Base-by-base conservation (phyloP, 2,888 invertebrate genomes). In the Tiliacea aurago region DNA sequence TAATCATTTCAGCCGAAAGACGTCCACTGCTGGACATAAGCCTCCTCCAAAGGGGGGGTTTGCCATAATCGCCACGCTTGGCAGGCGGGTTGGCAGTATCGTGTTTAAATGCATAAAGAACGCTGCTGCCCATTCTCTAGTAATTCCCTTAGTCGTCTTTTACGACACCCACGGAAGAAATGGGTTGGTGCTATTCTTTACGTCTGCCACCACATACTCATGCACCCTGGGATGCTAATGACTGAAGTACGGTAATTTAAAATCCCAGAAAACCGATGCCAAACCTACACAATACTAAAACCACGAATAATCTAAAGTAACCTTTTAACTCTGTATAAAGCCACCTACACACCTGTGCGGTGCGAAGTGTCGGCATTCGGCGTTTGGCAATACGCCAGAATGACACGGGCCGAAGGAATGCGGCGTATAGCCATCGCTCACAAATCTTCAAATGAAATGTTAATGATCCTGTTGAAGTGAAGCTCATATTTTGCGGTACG, bases 381-480 rank as follows among this genome's bases (percentile, higher is more conserved):
- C 83, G 83, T 86, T 77, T 92, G 92, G 92, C 89, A 64, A 9
- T 7, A 23, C 58, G 90, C 92, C 92, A 90, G 84, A 80, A 85
- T 89, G 91, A 91, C 90, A 90, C 75, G 82, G 84, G 71, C 73
- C 68, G 67, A 65, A 83, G 91, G 94, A 91, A 93, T 93, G 93
- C 86, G 89, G 87, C 84, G 87, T 86, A 88, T 86, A 88, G 86
- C 91, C 90, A 91, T 90, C 86, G 84, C 88, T 88, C 88, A 89
- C 86, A 88, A 87, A 88, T 90, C 87, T 85, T 68, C 78, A 83
- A 89, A 88, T 90, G 91, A 94, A 93, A 94, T 92, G 91, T 93
- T 94, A 94, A 94, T 92, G 92, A 91, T 80, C 78, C 84, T 88
- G 91, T 89, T 89, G 91, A 91, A 92, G 92, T 89, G 80, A 84